Percentiles rank a stretch among this genome's conserved stretches.
phyloP scores from a whole-genome alignment of 30 jellyfish, hydroid and myxozoan genomes.

The Hydractinia symbiolongicarpus region DNA sequence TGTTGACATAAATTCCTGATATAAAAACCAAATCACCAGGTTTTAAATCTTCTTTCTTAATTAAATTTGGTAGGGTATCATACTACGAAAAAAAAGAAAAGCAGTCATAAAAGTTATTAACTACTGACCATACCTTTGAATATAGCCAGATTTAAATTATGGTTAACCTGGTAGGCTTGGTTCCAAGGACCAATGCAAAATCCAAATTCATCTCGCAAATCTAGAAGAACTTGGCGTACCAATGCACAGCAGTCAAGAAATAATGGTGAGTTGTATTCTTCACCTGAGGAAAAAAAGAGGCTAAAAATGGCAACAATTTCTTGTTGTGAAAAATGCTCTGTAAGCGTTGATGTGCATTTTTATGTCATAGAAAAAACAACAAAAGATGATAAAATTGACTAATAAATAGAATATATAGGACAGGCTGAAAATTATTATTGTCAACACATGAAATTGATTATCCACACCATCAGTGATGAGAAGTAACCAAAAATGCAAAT shows the following conservation, averaged over 20 bases:
- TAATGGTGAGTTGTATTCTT: constrained; percentile 61
- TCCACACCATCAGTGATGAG: no score
- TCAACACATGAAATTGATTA: no score
- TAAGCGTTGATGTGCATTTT: neutral
- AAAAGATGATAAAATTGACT: neutral
- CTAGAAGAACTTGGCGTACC: constrained; percentile 55
- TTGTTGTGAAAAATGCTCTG: neutral
- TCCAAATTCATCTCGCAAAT: constrained; percentile 65
- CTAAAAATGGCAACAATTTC: neutral
- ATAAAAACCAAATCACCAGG: constrained; percentile 91
- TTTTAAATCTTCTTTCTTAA: constrained; percentile 58
- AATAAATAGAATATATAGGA: no score
- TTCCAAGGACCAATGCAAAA: constrained; percentile 79
- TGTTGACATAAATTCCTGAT: constrained; percentile 53
- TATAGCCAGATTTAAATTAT: neutral
- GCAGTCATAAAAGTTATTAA: neutral
- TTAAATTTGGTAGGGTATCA: constrained; percentile 70
- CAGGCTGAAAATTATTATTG: no score
- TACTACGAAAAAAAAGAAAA: constrained; percentile 35
- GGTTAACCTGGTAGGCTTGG: constrained; percentile 69
- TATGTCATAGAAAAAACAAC: neutral
- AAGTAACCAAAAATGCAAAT: no score
- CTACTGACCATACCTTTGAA: no score
- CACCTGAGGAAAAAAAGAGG: constrained; percentile 33
- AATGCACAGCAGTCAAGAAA: constrained; percentile 86